Evolutionary conservation across 2,888 invertebrate species (phyloP), one percentile per base, ranked within the genome.

Genomic region (Andricus quercusramuli): DNA sequence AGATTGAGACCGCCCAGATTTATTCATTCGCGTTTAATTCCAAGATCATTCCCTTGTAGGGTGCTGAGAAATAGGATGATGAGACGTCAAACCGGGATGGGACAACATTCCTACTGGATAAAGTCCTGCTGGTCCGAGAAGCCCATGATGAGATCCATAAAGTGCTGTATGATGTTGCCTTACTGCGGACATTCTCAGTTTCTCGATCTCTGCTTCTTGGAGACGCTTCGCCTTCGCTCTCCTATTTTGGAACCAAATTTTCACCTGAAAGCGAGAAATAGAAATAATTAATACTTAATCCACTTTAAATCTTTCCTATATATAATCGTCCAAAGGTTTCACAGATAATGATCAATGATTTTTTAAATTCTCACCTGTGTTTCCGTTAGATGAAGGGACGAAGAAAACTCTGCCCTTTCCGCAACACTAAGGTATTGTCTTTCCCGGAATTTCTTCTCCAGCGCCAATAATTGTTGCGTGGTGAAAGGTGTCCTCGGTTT

Each of bases 401-500:
- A 97, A 0, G 98, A 98, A 94, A 99, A 99, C 93, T 99, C 99
- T 0, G 99, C 99, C 80, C 99, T 94, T 93, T 99, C 99, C 20
- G 99, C 98, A 90, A 99, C 99, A 92, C 98, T 98, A 86, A 99
- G 95, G 93, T 99, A 99, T 94, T 99, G 99, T 92, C 99, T 98
- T 93, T 98, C 97, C 56, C 98, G 95, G 94, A 99, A 99, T 94
- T 99, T 99, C 94, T 97, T 97, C 93, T 99, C 99, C 85, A 99
- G 94, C 3, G 98, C 97, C 83, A 98, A 94, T 77, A 99, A 94
- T 92, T 99, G 99, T 91, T 99, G 98, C 2, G 99, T 98, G n/a
- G 99, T 99, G 94, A 99, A 99, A 0, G 99, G 99, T 0, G 99
- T 99, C 79, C 99, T 95, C 0, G 99, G 99, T 93, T 99, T 99